Evolutionary conservation across 2,888 invertebrate genomes (phyloP).

Genomic region (Nomada flava): DNA sequence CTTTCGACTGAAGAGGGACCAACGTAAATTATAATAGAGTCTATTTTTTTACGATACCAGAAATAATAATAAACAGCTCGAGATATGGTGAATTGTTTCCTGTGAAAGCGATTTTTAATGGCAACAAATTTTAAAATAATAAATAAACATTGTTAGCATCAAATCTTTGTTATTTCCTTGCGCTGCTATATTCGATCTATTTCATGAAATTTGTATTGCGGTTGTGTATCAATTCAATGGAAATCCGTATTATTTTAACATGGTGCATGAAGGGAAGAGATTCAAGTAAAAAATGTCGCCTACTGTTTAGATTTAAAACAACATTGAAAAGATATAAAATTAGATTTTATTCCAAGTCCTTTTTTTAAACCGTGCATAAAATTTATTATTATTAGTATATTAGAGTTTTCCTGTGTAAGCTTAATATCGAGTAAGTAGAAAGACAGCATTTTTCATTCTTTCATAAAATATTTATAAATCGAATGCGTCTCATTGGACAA

Average conservation of each 20-base stretch:
- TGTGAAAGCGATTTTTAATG: conserved; percentile 24
- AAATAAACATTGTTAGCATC: conserved; percentile 41
- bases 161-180: not conserved
- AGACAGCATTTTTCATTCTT: no score
- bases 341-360: no score
- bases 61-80: not conserved
- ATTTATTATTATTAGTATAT: not conserved
- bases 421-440: no score
- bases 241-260: no score
- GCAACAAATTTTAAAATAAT: conserved; percentile 22
- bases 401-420: no score
- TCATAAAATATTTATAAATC: no score
- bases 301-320: not conserved
- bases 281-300: no score
- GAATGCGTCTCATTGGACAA: no score
- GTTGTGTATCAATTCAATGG: no score
- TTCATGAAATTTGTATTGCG: no score
- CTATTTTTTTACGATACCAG: conserved; percentile 14
- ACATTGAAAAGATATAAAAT: not conserved
- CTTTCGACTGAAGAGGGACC: conserved; percentile 3
- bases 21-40: conserved; percentile 11
- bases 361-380: no score
- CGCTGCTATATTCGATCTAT: not conserved
- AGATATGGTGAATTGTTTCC: not conserved
- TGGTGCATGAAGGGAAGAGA: no score